phyloP scores from a whole-genome alignment of 2,888 invertebrate species.

The Glaucopsyche alexis region DNA sequence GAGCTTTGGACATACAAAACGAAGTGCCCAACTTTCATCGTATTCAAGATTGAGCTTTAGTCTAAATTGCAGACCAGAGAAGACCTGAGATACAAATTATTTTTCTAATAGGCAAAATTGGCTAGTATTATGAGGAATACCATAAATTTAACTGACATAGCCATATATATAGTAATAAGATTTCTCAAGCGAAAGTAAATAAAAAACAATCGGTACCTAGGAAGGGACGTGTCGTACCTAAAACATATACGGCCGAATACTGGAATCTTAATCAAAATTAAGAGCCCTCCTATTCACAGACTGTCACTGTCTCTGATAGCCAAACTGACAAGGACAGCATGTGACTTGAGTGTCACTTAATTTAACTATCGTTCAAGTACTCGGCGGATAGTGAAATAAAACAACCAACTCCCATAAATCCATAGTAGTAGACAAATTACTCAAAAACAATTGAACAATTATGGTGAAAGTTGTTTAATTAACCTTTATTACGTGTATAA shows the following conservation, averaged over 20 bases:
- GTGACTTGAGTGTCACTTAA: no score
- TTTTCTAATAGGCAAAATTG: background rate
- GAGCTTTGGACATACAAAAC: background rate
- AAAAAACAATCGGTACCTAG: background rate
- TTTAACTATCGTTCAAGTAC: no score
- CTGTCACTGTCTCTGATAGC: no score
- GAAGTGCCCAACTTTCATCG: background rate
- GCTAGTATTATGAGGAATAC: no score
- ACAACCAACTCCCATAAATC: background rate
- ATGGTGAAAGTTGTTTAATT: constrained; percentile 2
- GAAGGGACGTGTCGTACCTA: background rate
- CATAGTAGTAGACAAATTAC: background rate
- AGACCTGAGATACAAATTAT: background rate
- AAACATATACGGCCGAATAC: no score
- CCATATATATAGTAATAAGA: no score
- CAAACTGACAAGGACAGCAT: no score
- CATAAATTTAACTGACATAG: no score
- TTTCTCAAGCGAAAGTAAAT: no score
- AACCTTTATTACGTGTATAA: constrained; percentile 16
- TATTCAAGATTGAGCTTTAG: background rate
- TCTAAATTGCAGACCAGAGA: background rate
- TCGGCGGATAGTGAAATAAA: background rate
- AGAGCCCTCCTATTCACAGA: no score
- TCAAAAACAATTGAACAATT: background rate
- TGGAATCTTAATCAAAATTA: no score